These are phyloP conservation scores for Pomatorhinus ruficollis DNA, from an alignment of 2,113 vertebrate species.

Conservation along the genomic window DNA sequence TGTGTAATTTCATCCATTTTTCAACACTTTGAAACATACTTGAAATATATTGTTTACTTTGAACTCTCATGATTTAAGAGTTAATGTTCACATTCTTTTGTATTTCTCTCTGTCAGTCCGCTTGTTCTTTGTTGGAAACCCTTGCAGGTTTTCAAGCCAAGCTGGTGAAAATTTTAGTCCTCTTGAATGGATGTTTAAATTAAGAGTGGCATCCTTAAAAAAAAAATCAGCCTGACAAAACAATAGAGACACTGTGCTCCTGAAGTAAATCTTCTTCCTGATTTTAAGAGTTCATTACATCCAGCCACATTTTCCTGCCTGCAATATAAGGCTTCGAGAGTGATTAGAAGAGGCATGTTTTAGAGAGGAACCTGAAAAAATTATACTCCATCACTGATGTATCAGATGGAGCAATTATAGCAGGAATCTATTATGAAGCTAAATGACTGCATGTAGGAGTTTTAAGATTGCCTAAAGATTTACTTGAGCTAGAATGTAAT, in stretches of 20 bases:
- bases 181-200: not conserved
- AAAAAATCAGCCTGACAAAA: not conserved
- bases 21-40: not conserved
- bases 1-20: not conserved
- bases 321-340: not conserved
- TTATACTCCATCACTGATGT: not conserved
- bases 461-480: not conserved
- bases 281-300: conserved; percentile 19
- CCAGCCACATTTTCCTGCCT: not conserved
- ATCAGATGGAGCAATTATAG: not conserved
- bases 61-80: not conserved
- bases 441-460: not conserved
- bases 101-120: not conserved
- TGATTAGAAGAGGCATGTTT: not conserved
- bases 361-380: not conserved
- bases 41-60: not conserved
- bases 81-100: not conserved
- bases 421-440: not conserved
- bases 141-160: not conserved
- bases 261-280: not conserved
- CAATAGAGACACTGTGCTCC: not conserved
- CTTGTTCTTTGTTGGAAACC: not conserved
- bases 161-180: not conserved
- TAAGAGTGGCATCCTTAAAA: not conserved
- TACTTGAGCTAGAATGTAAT: not conserved